Percentiles rank a stretch among this genome's conserved stretches.
phyloP scores from a whole-genome alignment of 2,888 invertebrate species.

The Melitaea athalia region DNA sequence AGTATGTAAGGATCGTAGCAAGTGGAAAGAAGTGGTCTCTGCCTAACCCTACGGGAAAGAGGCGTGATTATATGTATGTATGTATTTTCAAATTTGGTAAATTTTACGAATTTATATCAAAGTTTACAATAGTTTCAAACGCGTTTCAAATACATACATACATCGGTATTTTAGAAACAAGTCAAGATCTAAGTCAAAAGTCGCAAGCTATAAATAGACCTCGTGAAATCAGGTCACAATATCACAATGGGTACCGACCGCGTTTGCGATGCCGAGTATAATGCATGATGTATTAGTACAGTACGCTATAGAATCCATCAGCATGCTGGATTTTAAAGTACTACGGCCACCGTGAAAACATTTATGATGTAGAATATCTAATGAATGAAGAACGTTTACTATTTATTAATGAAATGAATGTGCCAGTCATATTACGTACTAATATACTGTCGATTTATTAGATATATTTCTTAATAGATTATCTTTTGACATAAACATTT shows the following conservation, averaged over 20 bases:
- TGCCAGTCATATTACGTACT: too few relatives aligned
- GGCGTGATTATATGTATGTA: too few relatives aligned
- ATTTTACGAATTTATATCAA: too few relatives aligned
- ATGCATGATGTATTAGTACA: constrained; percentile 55
- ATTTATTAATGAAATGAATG: background rate
- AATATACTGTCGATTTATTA: too few relatives aligned
- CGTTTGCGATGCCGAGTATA: constrained; percentile 46
- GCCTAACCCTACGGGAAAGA: too few relatives aligned
- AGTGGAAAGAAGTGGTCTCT: too few relatives aligned
- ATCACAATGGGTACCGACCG: constrained; percentile 53
- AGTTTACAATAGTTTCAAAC: background rate
- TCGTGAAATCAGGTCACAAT: constrained; percentile 55
- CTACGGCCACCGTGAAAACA: background rate
- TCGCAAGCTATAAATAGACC: constrained; percentile 46
- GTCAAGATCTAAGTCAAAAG: constrained; percentile 32
- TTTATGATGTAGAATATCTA: background rate
- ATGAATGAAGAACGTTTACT: background rate
- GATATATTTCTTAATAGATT: too few relatives aligned
- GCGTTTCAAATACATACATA: background rate
- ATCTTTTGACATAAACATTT: too few relatives aligned
- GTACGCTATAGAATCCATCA: constrained; percentile 34
- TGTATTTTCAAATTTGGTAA: too few relatives aligned
- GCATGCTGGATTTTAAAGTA: constrained; percentile 12
- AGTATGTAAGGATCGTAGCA: too few relatives aligned
- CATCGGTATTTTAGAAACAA: background rate